Base-by-base conservation (phyloP, 2,888 invertebrate genomes). In the Eupithecia dodoneata region DNA sequence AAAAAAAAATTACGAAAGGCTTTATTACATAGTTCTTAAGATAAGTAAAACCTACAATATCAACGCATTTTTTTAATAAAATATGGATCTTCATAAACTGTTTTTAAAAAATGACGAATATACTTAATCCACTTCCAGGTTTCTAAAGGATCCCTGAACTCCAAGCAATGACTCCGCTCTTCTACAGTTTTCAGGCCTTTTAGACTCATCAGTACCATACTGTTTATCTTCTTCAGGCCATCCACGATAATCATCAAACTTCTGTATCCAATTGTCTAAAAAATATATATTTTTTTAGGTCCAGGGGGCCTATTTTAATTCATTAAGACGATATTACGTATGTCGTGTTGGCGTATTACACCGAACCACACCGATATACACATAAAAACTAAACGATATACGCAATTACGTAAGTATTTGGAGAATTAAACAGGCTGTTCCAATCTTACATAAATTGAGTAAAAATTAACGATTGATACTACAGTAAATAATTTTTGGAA, bases 211-310 rank as follows among this genome's bases (percentile, higher is more conserved):
- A 1, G 95, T 94, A 18, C 93, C 91, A 82, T 91, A 95, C 81
- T 93, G 86, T 72, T 83, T 84, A 76, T 96, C 95, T 74, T 95
- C 95, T 71, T 93, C 85, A 69, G 96, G 91, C 93, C 94, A 96
- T 12, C 91, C 89, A 3, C 91, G 87, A 80, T 95, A 92, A 30
- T 92, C 91, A 77, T 91, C 90, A 9, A 96, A 86, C 82, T 95
- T 95, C 59, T 89, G 84, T 52, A 83, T 80, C 89, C 89, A 90
- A 70, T 86, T 78, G 76, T 89, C 90, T 90, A 79, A 47, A 80
- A 83, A 65, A 72, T n/a, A n/a, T n/a, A 76, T 13, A 13, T 13
- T 41, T 0, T 41, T 41, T 65, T 6, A 12, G 55, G 30, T 59
- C 18, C 55, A n/a, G n/a, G n/a, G n/a, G n/a, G 30, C 30, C 30